phyloP scores from a whole-genome alignment of 1,140 invertebrate genomes.

The Conus ventricosus region DNA sequence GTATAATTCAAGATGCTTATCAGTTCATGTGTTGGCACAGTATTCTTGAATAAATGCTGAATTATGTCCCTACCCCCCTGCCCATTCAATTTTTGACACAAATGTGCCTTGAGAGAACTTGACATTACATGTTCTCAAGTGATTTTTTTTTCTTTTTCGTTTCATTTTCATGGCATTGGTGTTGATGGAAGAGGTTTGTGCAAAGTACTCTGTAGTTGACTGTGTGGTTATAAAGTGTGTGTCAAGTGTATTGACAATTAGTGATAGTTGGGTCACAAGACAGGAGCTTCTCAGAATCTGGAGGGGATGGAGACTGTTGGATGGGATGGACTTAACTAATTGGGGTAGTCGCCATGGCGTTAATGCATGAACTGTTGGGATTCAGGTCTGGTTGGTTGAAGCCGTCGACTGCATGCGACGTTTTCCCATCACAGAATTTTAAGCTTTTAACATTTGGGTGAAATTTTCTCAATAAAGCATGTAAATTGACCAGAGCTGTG shows the following conservation, averaged over 20 bases:
- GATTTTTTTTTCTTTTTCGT: background rate
- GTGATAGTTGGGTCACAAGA: background rate
- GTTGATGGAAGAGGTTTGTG: background rate
- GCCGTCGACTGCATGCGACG: background rate
- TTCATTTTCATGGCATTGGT: background rate
- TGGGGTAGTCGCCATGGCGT: background rate
- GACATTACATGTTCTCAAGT: background rate
- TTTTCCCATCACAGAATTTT: background rate
- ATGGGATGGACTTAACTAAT: background rate
- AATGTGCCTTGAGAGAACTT: background rate
- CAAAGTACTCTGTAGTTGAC: background rate
- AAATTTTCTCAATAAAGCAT: conserved; percentile 22
- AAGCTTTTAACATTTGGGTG: background rate
- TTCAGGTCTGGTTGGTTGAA: background rate
- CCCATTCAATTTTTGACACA: background rate
- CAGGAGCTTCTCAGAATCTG: background rate
- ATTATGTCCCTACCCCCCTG: background rate
- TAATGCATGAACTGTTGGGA: background rate
- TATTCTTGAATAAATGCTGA: background rate
- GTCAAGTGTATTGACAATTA: no score
- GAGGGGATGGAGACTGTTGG: background rate
- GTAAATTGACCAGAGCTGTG: background rate
- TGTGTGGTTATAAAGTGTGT: background rate
- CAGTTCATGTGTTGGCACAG: background rate
- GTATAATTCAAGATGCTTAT: background rate